Evolutionary conservation across 2,888 invertebrate species (phyloP).

Genomic region (Diploptera punctata): DNA sequence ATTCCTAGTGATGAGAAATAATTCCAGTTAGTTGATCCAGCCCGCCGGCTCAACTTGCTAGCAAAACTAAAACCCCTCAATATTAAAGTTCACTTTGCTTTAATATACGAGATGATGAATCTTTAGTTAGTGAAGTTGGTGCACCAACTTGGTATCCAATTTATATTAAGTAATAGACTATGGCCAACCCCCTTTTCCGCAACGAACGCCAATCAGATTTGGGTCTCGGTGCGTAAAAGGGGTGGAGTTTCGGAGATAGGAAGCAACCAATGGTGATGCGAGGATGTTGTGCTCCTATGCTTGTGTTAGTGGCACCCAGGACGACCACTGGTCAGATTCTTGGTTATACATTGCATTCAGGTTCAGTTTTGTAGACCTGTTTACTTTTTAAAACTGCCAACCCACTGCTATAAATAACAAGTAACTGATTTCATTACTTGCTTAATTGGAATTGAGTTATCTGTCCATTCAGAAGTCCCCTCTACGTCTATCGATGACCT

Average conservation of each 20-base stretch:
- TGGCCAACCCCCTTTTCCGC: background rate
- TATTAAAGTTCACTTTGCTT: conserved; percentile 27
- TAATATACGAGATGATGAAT: conserved; percentile 34
- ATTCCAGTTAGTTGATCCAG: conserved; percentile 17
- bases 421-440: too few species aligned
- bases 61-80: background rate
- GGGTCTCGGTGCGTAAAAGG: conserved; percentile 16
- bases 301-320: background rate
- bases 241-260: conserved; percentile 1
- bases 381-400: too few species aligned
- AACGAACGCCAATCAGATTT: conserved; percentile 14
- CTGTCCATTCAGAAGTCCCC: too few species aligned
- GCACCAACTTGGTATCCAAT: conserved; percentile 36
- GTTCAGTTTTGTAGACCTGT: too few species aligned
- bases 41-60: background rate
- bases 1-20: conserved; percentile 14
- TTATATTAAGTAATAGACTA: conserved; percentile 37
- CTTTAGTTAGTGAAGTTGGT: conserved; percentile 34
- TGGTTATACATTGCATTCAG: too few species aligned
- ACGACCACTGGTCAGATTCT: too few species aligned
- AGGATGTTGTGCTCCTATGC: background rate
- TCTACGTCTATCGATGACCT: too few species aligned
- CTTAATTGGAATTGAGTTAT: too few species aligned
- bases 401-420: too few species aligned
- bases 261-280: conserved; percentile 6